A percentile compares a stretch with the other conserved stretches of the same genome.
Evolutionary conservation across 2,888 invertebrate species (phyloP).

Genomic region (Drosophila monieri): DNA sequence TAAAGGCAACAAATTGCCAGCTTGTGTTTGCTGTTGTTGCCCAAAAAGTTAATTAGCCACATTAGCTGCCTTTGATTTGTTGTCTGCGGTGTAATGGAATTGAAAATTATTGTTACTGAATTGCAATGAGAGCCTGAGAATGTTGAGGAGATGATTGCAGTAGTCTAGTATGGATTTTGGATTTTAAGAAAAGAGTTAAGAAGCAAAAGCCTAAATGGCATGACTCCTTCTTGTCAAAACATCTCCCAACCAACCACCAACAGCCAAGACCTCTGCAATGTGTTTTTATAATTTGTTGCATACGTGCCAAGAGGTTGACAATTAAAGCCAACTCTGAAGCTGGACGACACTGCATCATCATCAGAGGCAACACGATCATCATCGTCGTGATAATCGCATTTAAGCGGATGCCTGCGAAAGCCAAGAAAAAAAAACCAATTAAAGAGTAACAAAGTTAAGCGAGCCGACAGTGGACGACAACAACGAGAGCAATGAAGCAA

Average conservation of each 20-base stretch:
- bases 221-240: conserved; percentile 15
- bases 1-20: conserved; percentile 70
- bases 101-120: conserved; percentile 48
- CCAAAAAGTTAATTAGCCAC: conserved; percentile 76
- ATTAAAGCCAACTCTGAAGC: conserved; percentile 63
- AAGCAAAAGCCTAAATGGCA: conserved; percentile 10
- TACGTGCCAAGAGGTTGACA: conserved; percentile 73
- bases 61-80: conserved; percentile 75
- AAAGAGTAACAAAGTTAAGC: conserved; percentile 78
- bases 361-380: conserved; percentile 17
- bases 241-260: conserved; percentile 13
- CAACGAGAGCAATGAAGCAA: conserved; percentile 47
- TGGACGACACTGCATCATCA: conserved; percentile 66
- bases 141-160: conserved; percentile 19
- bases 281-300: conserved; percentile 73
- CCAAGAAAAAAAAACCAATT: conserved; percentile 76
- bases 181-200: not conserved
- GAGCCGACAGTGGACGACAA: conserved; percentile 61
- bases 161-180: conserved; percentile 9
- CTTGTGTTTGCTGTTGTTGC: conserved; percentile 61
- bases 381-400: conserved; percentile 14
- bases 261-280: conserved; percentile 2
- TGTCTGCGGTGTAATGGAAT: conserved; percentile 36
- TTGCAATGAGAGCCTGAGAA: conserved; percentile 54
- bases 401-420: conserved; percentile 71